These are phyloP conservation scores for Argopecten irradians DNA, from an alignment of 1,140 invertebrate species.

Conservation along the genomic window DNA sequence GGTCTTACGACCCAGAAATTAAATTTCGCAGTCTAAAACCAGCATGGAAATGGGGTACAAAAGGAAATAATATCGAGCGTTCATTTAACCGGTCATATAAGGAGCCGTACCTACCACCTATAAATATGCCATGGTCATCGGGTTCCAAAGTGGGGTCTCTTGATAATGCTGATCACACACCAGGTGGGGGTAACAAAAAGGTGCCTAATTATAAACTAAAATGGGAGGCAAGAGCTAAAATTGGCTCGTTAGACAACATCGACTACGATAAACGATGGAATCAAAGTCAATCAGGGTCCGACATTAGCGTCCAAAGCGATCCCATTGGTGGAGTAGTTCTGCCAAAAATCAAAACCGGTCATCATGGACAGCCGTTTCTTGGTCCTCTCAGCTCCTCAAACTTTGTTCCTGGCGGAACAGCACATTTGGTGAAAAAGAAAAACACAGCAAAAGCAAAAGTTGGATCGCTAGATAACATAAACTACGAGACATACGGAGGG, in stretches of 20 bases:
- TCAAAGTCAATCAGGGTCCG: constrained; percentile 43
- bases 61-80: constrained; percentile 54
- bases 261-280: constrained; percentile 80
- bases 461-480: constrained; percentile 91
- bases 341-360: constrained; percentile 51
- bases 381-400: constrained; percentile 89
- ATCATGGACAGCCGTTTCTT: constrained; percentile 55
- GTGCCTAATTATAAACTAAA: constrained; percentile 87
- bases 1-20: constrained; percentile 29
- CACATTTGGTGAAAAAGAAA: constrained; percentile 70
- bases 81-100: constrained; percentile 54
- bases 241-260: constrained; percentile 93
- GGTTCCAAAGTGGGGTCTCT: constrained; percentile 65
- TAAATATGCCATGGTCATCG: constrained; percentile 46
- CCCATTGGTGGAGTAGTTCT: constrained; percentile 20
- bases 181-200: constrained; percentile 66
- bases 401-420: constrained; percentile 39
- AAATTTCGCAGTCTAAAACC: constrained; percentile 55
- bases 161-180: constrained; percentile 63
- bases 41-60: constrained; percentile 58
- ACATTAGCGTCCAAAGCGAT: background rate
- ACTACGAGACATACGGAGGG: constrained; percentile 92
- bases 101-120: constrained; percentile 59
- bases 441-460: constrained; percentile 77
- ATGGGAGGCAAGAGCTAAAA: constrained; percentile 85